Base-by-base conservation (phyloP, 2,113 vertebrate species). In the Apeltes quadracus region DNA sequence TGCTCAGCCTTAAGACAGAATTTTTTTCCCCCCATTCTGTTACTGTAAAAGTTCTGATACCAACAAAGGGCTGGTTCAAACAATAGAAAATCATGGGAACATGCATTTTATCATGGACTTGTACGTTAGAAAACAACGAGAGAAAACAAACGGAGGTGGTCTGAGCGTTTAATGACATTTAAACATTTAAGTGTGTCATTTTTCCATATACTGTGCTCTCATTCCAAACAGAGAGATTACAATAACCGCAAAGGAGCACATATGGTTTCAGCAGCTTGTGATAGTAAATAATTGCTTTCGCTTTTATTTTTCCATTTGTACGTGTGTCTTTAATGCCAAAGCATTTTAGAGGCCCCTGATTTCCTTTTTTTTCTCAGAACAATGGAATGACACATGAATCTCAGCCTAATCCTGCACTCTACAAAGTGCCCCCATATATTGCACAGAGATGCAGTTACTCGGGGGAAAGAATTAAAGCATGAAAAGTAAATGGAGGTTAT, bases 401-500 rank as follows among this genome's bases (percentile, higher is more conserved):
- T 41, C 9, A 20, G 41, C 3, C 41, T 56, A 13, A 70, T 67
- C 25, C 10, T 69, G 66, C 38, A 53, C 27, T 9, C 56, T 27
- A 57, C 53, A 43, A 70, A 64, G 59, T 32, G 3, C 18, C 18
- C 25, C n/a, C 15, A 27, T 29, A 20, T 14, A 15, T 0, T 16
- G 20, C 44, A 41, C 36, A 11, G 13, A 68, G 16, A 68, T 15
- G 9, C 13, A 51, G 27, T 15, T 56, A 54, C 9, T 32, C 22
- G 34, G 72, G 16, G 46, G 58, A 79, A 79, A 79, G 68, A 64
- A 34, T 57, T 43, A 27, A 23, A 61, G 65, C 71, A 72, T 76
- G 84, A 39, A 77, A n/a, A 78, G 70, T 87, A 87, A 91, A 79
- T 87, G 82, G 50, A 73, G 62, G 69, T 62, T 69, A 69, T n/a